Evolutionary conservation across 2,888 invertebrate species (phyloP).

Genomic region (Litoditis marina): DNA sequence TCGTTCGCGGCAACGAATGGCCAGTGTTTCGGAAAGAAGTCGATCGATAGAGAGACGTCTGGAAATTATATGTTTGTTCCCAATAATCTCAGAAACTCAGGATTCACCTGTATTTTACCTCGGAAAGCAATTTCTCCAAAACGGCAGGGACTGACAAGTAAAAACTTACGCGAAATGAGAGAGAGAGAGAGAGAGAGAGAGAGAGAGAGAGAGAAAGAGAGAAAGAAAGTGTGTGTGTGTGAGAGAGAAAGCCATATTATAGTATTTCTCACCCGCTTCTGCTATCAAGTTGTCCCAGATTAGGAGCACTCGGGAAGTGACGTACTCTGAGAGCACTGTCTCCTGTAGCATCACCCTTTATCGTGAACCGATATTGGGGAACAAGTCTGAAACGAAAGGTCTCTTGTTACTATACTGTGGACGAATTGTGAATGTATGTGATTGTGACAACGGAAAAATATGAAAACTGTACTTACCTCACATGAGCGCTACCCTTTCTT

Average conservation of each 20-base stretch:
- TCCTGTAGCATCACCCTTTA: constrained; percentile 6
- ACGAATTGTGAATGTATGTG: too few relatives aligned
- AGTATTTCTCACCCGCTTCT: constrained; percentile 29
- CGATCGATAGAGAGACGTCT: constrained; percentile 48
- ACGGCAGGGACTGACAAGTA: background rate
- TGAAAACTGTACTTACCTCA: constrained; percentile 17
- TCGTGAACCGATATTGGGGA: constrained; percentile 51
- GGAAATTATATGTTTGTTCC: too few relatives aligned
- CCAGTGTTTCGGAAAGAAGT: constrained; percentile 47
- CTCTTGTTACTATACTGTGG: too few relatives aligned
- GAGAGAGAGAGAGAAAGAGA: constrained; percentile 25
- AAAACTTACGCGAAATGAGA: constrained; percentile 14
- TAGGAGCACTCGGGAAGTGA: constrained; percentile 43
- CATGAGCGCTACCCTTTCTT: constrained; percentile 31
- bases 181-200: constrained; percentile 44
- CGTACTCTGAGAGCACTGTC: constrained; percentile 41
- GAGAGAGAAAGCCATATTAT: too few relatives aligned
- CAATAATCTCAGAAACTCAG: too few relatives aligned
- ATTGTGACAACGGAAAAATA: background rate
- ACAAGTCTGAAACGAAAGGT: constrained; percentile 23
- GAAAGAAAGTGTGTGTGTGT: too few relatives aligned
- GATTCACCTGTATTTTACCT: too few relatives aligned
- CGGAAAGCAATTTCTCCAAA: too few relatives aligned
- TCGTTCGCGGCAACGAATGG: constrained; percentile 48
- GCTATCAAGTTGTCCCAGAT: constrained; percentile 44